Conservation (phyloP, 2,113 vertebrate species). For the Lynx canadensis region DNA sequence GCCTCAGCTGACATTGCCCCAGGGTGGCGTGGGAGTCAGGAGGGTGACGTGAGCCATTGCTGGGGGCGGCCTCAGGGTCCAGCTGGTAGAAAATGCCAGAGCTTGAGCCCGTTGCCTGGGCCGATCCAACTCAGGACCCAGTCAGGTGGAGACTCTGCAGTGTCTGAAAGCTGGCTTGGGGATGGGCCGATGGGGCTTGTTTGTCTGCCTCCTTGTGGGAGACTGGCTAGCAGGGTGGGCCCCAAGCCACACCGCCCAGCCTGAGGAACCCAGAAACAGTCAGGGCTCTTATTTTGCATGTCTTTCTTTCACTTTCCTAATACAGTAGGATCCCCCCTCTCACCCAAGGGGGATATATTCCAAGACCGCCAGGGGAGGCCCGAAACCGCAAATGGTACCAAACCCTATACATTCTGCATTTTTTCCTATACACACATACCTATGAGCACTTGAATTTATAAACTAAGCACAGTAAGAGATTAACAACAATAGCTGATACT, state of each 20-base stretch:
- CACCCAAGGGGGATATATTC: background rate
- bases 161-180: background rate
- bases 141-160: background rate
- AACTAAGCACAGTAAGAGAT: background rate
- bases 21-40: background rate
- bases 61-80: accelerated
- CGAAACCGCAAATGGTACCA: background rate
- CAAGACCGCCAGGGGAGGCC: background rate
- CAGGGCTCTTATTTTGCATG: background rate
- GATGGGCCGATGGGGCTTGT: accelerated
- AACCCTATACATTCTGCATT: background rate
- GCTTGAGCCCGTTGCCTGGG: background rate
- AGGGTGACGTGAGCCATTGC: background rate
- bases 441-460: background rate
- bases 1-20: background rate
- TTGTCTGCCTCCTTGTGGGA: background rate
- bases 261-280: background rate
- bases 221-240: accelerated
- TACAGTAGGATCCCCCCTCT: background rate
- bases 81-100: background rate
- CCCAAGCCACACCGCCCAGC: accelerated
- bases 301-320: background rate
- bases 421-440: background rate
- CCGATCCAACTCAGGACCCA: background rate
- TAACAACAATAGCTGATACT: background rate